Percentiles rank a stretch among this genome's conserved stretches.
Conservation (phyloP, 1,140 invertebrate species). For the Epicauta chinensis region DNA sequence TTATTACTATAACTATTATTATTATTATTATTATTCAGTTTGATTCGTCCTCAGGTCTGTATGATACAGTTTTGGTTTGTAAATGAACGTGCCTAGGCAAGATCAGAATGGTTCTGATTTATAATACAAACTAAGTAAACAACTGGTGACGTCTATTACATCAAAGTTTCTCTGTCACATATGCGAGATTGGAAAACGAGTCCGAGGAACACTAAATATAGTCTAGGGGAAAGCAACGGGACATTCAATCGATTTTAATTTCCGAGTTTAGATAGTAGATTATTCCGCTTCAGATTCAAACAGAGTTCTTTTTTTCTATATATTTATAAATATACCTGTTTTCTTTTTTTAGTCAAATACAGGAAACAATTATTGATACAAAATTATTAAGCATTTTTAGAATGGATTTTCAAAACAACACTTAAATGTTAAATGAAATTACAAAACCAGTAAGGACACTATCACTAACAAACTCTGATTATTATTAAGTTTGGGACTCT, state of each 20-base stretch:
- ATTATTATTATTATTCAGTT: no score
- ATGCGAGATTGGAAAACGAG: constrained; percentile 15
- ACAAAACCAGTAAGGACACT: constrained; percentile 11
- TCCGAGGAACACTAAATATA: constrained; percentile 6
- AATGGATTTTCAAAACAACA: no score
- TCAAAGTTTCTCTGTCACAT: constrained; percentile 14
- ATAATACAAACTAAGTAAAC: constrained; percentile 9
- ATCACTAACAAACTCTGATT: constrained; percentile 17
- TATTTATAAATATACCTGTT: no score
- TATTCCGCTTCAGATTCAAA: not conserved
- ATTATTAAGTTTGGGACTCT: constrained; percentile 9
- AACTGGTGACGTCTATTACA: constrained; percentile 15
- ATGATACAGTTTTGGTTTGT: not conserved
- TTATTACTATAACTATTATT: no score
- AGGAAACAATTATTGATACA: no score
- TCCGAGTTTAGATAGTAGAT: constrained; percentile 12
- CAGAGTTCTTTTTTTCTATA: no score
- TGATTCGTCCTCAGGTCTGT: no score
- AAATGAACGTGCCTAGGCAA: not conserved
- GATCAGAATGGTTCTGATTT: constrained; percentile 9
- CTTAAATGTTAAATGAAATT: constrained; percentile 13
- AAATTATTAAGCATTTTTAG: no score
- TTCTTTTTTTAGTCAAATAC: no score
- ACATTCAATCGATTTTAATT: constrained; percentile 21
- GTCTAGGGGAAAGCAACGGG: constrained; percentile 10